Evolutionary conservation across 2,113 vertebrate species (phyloP).

Genomic region (Scophthalmus maximus): DNA sequence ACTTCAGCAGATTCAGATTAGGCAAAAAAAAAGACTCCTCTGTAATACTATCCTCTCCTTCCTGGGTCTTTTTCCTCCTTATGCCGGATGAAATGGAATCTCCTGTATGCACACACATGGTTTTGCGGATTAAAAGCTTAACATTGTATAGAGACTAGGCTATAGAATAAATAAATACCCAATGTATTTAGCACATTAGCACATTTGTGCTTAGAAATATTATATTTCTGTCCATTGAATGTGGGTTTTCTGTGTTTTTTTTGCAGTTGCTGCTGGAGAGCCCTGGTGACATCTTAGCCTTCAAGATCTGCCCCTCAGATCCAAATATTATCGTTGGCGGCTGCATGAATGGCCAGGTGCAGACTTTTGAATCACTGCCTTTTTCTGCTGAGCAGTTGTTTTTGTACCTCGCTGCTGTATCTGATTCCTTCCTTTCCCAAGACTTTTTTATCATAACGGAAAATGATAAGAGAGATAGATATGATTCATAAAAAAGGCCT

Average conservation of each 20-base stretch:
- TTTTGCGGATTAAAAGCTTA: slow-evolving; percentile 43
- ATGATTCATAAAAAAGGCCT: not conserved
- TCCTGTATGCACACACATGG: slow-evolving; percentile 14
- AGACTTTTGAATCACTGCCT: slow-evolving; percentile 29
- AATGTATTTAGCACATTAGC: slow-evolving; percentile 9
- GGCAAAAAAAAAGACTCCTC: slow-evolving; percentile 29
- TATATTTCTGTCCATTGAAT: slow-evolving; percentile 28
- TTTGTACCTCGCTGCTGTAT: not conserved
- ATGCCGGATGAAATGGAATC: slow-evolving; percentile 32
- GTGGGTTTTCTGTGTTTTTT: slow-evolving; percentile 42
- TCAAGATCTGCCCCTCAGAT: slow-evolving; percentile 91
- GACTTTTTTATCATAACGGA: not conserved
- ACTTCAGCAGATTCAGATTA: slow-evolving; percentile 1
- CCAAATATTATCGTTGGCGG: slow-evolving; percentile 93
- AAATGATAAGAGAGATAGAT: not conserved
- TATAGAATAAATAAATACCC: slow-evolving; percentile 53
- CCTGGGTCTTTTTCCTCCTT: not conserved
- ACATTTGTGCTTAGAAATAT: slow-evolving; percentile 47
- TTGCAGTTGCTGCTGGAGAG: slow-evolving; percentile 90
- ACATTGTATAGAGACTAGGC: slow-evolving; percentile 6
- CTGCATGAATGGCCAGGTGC: slow-evolving; percentile 92
- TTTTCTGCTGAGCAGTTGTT: not conserved
- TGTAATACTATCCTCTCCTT: slow-evolving; percentile 15
- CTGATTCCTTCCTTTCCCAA: slow-evolving; percentile 1
- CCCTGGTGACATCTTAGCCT: slow-evolving; percentile 90